A percentile compares a stretch with the other conserved stretches of the same genome.
Evolutionary conservation across 2,888 invertebrate genomes (phyloP).

Genomic region (Lamellibrachia satsuma): DNA sequence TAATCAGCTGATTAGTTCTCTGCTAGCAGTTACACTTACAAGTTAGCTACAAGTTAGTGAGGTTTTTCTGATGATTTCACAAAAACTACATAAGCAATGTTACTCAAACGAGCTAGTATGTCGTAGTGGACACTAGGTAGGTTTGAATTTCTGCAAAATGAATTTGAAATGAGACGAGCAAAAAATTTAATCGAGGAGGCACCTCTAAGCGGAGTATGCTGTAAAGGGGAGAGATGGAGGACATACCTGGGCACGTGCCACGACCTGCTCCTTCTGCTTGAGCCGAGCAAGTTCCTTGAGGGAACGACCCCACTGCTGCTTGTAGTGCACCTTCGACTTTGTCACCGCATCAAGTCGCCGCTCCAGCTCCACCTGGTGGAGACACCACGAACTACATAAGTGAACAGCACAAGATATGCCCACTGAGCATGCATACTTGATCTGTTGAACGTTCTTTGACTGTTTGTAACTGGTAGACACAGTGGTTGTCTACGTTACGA

Average conservation of each 20-base stretch:
- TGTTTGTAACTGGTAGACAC: background rate
- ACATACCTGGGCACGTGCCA: constrained; percentile 46
- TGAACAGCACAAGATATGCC: background rate
- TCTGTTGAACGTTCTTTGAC: background rate
- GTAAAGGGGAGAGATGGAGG: constrained; percentile 46
- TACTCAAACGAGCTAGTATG: too few species aligned
- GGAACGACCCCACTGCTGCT: constrained; percentile 66
- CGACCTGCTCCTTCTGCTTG: constrained; percentile 63
- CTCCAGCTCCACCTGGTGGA: constrained; percentile 62
- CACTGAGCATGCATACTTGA: background rate
- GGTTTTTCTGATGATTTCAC: too few species aligned
- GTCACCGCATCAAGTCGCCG: constrained; percentile 62
- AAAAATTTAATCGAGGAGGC: too few species aligned
- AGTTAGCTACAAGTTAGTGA: too few species aligned
- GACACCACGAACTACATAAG: background rate
- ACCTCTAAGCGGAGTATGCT: too few species aligned
- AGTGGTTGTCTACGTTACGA: background rate
- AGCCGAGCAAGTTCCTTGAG: constrained; percentile 64
- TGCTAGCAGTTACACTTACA: too few species aligned
- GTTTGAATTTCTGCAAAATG: too few species aligned
- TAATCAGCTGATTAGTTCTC: too few species aligned
- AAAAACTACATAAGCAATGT: too few species aligned
- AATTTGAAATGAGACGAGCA: too few species aligned
- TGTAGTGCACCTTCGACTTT: constrained; percentile 66
- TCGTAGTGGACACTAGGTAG: too few species aligned